Evolutionary conservation across 2,797 vertebrate genomes (phyloP).

Genomic region (Siniperca obscura): DNA sequence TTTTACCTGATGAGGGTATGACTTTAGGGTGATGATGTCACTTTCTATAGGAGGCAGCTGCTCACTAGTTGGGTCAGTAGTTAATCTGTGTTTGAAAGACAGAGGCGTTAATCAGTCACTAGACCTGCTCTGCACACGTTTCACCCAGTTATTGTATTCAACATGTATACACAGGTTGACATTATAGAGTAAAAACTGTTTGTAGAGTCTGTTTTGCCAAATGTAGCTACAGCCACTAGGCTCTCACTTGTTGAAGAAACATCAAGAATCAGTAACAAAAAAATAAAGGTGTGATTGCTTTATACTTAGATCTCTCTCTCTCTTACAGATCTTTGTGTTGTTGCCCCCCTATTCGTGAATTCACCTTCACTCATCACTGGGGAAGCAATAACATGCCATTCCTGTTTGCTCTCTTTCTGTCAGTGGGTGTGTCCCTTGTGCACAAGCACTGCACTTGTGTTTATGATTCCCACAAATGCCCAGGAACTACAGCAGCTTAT

Average conservation of each 20-base stretch:
- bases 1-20: background rate
- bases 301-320: background rate
- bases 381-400: conserved; percentile 4
- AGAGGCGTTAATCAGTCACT: background rate
- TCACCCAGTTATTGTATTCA: background rate
- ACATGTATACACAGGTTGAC: background rate
- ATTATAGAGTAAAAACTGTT: background rate
- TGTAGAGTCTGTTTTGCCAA: background rate
- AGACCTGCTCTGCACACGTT: background rate
- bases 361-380: background rate
- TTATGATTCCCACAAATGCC: background rate
- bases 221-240: background rate
- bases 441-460: too few species aligned
- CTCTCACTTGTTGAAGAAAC: background rate
- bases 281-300: background rate
- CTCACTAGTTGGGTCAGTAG: background rate
- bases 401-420: conserved; percentile 29
- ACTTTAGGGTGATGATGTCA: background rate
- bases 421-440: conserved; percentile 16
- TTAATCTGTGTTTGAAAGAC: background rate
- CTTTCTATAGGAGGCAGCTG: accelerated
- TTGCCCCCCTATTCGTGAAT: too few species aligned
- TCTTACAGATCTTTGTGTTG: too few species aligned
- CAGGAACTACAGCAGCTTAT: background rate
- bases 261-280: background rate